Evolutionary conservation across 2,113 vertebrate genomes (phyloP), one percentile per base, ranked within the genome.

Genomic region (Sinocyclocheilus anophthalmus): DNA sequence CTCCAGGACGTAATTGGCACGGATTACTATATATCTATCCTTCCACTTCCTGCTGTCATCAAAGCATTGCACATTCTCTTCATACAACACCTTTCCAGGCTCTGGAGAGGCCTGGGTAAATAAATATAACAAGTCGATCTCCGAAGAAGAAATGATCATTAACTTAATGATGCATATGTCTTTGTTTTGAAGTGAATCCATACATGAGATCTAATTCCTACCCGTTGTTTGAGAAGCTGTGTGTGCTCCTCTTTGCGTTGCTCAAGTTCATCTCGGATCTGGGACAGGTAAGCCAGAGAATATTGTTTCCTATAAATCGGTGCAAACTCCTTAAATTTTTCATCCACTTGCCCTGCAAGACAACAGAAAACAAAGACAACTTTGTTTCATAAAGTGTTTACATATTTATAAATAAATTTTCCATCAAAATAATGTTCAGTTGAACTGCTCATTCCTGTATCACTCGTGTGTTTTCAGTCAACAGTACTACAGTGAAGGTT

Each of bases 11-110:
- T 96, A 96, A 91, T 96, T 96, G 1, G 94, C 96, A 90, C 94
- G 96, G 84, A 98, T 90, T 84, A 98, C 96, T 0, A 97, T 7
- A 0, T 96, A 97, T 91, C 96, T 90, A 53, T 97, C 96, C 88
- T 93, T 96, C 97, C 97, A 99, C 90, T 97, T 99, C 93, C 94
- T 96, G 92, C 93, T 87, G 5, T 97, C 96, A 53, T 96, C 96
- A 0, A 93, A 94, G 67, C 93, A 96, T 20, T 93, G 85, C n/a
- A 97, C 63, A 16, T 91, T 92, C 59, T 95, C 95, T 80, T 97
- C 95, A 0, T 96, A 97, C 18, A 98, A 83, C 26, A 96, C 89
- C 0, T 88, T 92, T 3, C 81, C 94, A 0, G 89, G 86, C 79
- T 95, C 91, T 48, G 86, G 59, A 0, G 89, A 78, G 0, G 92